Base-by-base conservation (phyloP, 2,797 vertebrate genomes). In the Cuculus canorus region DNA sequence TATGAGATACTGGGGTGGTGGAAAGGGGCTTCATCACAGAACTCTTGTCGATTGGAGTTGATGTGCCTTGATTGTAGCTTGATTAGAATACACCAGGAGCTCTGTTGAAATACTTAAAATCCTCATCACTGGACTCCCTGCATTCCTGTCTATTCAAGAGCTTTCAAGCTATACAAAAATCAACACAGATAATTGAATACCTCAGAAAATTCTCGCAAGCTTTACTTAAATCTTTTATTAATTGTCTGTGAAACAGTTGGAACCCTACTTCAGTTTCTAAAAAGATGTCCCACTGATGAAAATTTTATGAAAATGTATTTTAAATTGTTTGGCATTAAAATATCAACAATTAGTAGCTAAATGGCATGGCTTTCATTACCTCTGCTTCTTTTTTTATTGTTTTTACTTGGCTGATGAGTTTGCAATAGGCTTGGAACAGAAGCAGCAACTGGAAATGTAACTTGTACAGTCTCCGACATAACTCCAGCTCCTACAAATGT, bases 391-490 rank as follows among this genome's bases (percentile, higher is more conserved):
- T 99, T 97, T 98, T 99, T 96, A 99, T 99, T 91, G 98, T 98
- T 94, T 99, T 99, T 93, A 99, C 99, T 97, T 98, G 98, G 98
- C 96, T 99, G 98, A 99, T 98, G 90, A 99, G 99, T 96, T 99
- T 99, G 95, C 99, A 99, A 95, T 99, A 99, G 81, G 99, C 99
- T 97, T 99, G 99, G 97, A 99, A 99, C 83, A 99, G 98, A 97
- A 99, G 98, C 91, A 99, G 98, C 97, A 99, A 98, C 97, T 99
- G 99, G 94, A 99, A 99, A 97, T 99, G 99, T 95, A 99, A 95
- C 96, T 99, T 99, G 96, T 99, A 99, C 33, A 99, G 98, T 88
- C 99, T 97, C 80, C 99, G 98, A 96, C 99, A 99, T 84, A 99
- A 97, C 97, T 99, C 99, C 98, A 99, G 97, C 97, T 99, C 99